These are phyloP conservation scores for Scatophagus argus DNA, from an alignment of 2,113 vertebrate species.

Conservation along the genomic window DNA sequence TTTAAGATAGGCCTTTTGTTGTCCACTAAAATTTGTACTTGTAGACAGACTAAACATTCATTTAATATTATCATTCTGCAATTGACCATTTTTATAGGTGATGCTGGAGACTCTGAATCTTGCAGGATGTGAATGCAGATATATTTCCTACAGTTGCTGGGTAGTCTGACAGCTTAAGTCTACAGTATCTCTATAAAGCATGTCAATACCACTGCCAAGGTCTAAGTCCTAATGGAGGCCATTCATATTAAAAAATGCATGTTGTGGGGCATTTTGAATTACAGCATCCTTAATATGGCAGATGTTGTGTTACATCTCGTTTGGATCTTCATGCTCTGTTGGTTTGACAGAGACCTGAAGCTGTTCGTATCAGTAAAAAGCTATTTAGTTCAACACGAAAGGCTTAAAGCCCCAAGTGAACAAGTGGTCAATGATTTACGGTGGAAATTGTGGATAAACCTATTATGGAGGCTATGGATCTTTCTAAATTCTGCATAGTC, in stretches of 20 bases:
- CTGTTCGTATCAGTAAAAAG: slow-evolving; percentile 31
- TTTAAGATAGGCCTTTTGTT: neutral
- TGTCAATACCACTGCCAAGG: slow-evolving; percentile 1
- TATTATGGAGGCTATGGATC: slow-evolving; percentile 17
- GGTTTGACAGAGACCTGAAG: slow-evolving; percentile 45
- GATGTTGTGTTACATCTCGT: slow-evolving; percentile 43
- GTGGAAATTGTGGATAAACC: neutral
- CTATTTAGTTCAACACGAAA: slow-evolving; percentile 36
- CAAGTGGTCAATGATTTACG: slow-evolving; percentile 51
- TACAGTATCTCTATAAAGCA: slow-evolving; percentile 10
- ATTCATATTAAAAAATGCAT: slow-evolving; percentile 48
- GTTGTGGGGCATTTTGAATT: slow-evolving; percentile 37
- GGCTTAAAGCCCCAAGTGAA: slow-evolving; percentile 29
- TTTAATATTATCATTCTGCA: neutral
- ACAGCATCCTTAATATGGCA: slow-evolving; percentile 43
- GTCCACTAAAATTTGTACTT: neutral
- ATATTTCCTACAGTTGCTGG: neutral
- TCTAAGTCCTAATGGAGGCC: slow-evolving; percentile 13
- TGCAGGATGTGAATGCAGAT: slow-evolving; percentile 1
- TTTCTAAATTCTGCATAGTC: slow-evolving; percentile 22
- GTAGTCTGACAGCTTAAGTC: neutral
- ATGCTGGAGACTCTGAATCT: neutral
- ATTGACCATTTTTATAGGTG: neutral
- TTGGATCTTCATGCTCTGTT: slow-evolving; percentile 48
- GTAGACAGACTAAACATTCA: neutral